Conservation (phyloP, 2,797 vertebrate genomes). For the Pagetopsis macropterus region DNA sequence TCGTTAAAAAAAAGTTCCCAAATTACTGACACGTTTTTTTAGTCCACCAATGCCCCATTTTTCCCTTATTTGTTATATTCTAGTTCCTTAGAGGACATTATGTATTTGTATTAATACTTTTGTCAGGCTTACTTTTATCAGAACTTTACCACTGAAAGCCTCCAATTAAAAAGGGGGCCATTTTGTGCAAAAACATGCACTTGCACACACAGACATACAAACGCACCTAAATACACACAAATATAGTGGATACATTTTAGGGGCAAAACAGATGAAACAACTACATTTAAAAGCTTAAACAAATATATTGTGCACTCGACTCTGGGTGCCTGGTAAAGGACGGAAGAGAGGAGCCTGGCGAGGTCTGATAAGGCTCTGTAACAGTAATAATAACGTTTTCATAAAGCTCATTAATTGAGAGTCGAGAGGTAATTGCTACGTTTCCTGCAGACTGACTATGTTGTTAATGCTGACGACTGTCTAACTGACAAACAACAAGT, state of each 20-base stretch:
- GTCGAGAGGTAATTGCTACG: conserved; percentile 84
- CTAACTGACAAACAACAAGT: conserved; percentile 87
- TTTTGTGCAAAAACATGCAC: conserved; percentile 42
- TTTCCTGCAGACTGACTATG: conserved; percentile 84
- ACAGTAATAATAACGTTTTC: conserved; percentile 85
- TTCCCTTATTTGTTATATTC: conserved; percentile 28
- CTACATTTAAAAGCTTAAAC: conserved; percentile 66
- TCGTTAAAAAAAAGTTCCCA: not conserved
- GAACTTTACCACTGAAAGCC: conserved; percentile 47
- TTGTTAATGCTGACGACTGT: conserved; percentile 85
- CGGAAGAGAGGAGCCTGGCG: conserved; percentile 76
- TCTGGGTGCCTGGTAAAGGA: conserved; percentile 71
- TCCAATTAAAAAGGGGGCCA: conserved; percentile 55
- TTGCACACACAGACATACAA: not conserved
- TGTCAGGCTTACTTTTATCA: conserved; percentile 60
- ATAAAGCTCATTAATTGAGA: conserved; percentile 88
- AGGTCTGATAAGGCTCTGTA: conserved; percentile 84
- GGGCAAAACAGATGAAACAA: conserved; percentile 29
- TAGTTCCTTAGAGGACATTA: conserved; percentile 33
- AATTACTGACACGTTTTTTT: conserved; percentile 16
- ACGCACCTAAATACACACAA: not conserved
- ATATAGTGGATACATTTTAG: conserved; percentile 23
- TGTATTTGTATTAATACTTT: conserved; percentile 43
- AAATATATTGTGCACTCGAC: conserved; percentile 73
- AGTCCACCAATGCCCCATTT: conserved; percentile 20